A percentile compares a stretch with the other conserved stretches of the same genome.
Conservation (phyloP, 2,113 vertebrate genomes). For the Opisthocomus hoazin region DNA sequence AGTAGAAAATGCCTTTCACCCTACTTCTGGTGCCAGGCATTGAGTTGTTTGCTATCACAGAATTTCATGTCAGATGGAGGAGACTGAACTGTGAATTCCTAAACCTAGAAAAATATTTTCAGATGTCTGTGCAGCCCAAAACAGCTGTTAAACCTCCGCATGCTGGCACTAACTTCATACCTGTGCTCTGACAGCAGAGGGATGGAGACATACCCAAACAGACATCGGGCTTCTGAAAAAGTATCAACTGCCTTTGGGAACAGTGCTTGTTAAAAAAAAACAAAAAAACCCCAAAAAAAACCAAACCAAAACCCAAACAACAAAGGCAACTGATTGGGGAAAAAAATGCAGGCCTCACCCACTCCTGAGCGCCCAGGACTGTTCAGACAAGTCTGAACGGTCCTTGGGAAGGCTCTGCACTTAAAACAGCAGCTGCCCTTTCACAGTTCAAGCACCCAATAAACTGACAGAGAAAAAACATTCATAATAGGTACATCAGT, state of each 20-base stretch:
- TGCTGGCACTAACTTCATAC: background rate
- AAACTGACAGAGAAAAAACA: slow-evolving; percentile 22
- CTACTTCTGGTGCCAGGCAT: background rate
- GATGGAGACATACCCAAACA: background rate
- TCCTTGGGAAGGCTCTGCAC: background rate
- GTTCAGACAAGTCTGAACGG: background rate
- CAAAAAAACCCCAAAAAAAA: too few relatives aligned
- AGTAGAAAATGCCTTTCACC: background rate
- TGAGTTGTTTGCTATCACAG: background rate
- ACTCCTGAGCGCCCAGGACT: background rate
- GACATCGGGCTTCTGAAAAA: background rate
- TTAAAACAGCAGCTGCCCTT: slow-evolving; percentile 1
- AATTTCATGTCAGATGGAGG: background rate
- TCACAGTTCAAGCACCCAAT: background rate
- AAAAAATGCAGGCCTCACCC: background rate
- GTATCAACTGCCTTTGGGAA: background rate
- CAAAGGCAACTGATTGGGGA: background rate
- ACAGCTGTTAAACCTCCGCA: background rate
- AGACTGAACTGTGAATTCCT: slow-evolving; percentile 1
- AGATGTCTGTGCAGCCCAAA: background rate
- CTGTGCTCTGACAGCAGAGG: background rate
- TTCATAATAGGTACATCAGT: background rate
- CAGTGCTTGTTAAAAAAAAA: background rate
- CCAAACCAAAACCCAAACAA: background rate
- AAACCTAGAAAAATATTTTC: slow-evolving; percentile 3